Evolutionary conservation across 1,140 invertebrate genomes (phyloP), one percentile per base, ranked within the genome.

Genomic region (Pogonognathellus flavescens): DNA sequence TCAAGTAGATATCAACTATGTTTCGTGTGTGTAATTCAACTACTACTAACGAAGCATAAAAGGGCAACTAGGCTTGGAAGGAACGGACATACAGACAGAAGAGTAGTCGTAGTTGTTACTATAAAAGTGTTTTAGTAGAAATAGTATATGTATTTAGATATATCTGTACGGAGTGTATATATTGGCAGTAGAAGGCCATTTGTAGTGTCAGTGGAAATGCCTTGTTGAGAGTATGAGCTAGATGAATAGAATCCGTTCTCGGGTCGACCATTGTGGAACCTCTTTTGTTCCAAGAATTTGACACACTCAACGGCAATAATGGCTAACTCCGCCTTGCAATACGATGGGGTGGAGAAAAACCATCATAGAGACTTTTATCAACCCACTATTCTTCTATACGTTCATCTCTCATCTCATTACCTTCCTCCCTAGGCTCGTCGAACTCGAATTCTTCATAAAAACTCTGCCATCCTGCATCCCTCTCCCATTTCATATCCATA

Each of bases 301-400:
- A 88, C 88, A 88, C 86, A 88, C 88, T 88, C 88, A 87, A 86
- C 83, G 86, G 86, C 53, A 86, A 88, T 87, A 88, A 88, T 87
- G 85, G 88, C 18, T 60, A 86, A 87, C 88, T 88, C 88, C 88
- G 86, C 88, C 88, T 87, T 55, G 31, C 25, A 86, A 84, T 87
- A 87, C 85, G 87, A 86, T 86, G 87, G 86, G 88, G 86, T 86
- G 87, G 88, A 86, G 84, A 41, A 70, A 85, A 86, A 84, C 16
- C 52, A 72, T 50, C 25, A 59, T 5, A 18, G 76, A 41, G 62
- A 80, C 66, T 62, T 83, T 86, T 86, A 82, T 86, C 85, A 86
- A 86, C 85, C 85, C 85, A 86, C 85, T 86, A 66, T 83, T 41
- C 85, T 83, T 20, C 60, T 83, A 80, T 86, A 86, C 41, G 59